These are phyloP conservation scores for Tauraco hartlaubi DNA, from an alignment of 2,797 vertebrate genomes.

Conservation along the genomic window DNA sequence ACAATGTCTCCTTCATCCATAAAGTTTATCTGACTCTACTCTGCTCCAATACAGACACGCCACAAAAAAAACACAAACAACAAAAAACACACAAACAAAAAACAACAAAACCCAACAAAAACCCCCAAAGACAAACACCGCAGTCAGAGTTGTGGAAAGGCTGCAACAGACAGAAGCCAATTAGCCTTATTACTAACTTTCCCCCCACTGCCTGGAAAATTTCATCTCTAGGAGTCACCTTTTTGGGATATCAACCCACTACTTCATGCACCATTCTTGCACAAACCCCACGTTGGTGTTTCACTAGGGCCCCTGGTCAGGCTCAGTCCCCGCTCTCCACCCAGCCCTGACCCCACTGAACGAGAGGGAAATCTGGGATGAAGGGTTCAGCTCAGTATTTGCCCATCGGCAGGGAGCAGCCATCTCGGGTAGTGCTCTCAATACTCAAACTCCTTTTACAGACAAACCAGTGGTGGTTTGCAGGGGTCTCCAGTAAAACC, in stretches of 20 bases:
- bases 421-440: fast-evolving
- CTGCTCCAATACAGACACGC: background rate
- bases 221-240: background rate
- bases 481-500: background rate
- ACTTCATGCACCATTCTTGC: background rate
- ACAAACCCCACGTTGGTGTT: background rate
- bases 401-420: background rate
- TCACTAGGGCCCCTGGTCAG: background rate
- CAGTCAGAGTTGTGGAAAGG: background rate
- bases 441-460: background rate
- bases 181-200: background rate
- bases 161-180: background rate
- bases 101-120: background rate
- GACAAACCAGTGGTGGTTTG: fast-evolving
- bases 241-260: background rate
- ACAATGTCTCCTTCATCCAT: background rate
- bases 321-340: background rate
- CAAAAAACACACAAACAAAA: too few species aligned
- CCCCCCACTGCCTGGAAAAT: background rate
- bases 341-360: too few species aligned
- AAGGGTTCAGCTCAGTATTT: background rate
- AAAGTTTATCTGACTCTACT: background rate
- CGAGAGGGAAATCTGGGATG: fast-evolving
- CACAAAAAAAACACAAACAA: background rate
- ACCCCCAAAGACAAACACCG: background rate